phyloP scores from a whole-genome alignment of 1,140 invertebrate species.

The Solenopsis invicta region DNA sequence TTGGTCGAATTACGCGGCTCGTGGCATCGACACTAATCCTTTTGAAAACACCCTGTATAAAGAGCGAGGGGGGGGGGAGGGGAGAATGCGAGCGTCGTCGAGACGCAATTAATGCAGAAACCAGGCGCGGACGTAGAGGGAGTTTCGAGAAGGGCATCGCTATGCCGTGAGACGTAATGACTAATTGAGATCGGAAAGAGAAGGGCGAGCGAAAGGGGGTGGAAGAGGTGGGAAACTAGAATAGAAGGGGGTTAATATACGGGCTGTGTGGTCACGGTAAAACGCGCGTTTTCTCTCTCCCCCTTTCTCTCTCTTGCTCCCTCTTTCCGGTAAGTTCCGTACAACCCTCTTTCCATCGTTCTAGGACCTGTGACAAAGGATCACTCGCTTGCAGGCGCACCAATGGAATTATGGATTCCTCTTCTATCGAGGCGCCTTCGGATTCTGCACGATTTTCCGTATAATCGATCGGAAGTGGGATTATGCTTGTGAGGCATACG shows the following conservation, averaged over 20 bases:
- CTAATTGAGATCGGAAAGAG: slow-evolving; percentile 78
- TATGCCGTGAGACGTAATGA: slow-evolving; percentile 77
- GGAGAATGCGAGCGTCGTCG: slow-evolving; percentile 61
- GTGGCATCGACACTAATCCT: slow-evolving; percentile 75
- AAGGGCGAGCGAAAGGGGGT: neutral
- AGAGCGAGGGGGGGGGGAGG: neutral
- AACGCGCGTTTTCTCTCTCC: slow-evolving; percentile 65
- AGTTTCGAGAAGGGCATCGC: slow-evolving; percentile 74
- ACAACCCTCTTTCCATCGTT: slow-evolving; percentile 29
- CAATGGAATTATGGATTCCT: slow-evolving; percentile 73
- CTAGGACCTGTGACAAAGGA: slow-evolving; percentile 72
- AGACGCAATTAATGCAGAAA: slow-evolving; percentile 78
- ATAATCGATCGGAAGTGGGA: slow-evolving; percentile 63
- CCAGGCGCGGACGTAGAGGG: slow-evolving; percentile 67
- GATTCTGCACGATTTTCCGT: slow-evolving; percentile 63
- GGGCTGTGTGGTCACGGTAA: slow-evolving; percentile 75
- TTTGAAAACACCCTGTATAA: slow-evolving; percentile 71
- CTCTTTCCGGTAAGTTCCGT: neutral
- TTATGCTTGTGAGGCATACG: slow-evolving; percentile 3
- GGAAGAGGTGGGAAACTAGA: neutral
- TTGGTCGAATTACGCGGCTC: slow-evolving; percentile 71
- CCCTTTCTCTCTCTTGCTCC: slow-evolving; percentile 39
- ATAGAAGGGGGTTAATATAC: slow-evolving; percentile 74
- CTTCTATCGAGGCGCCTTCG: slow-evolving; percentile 51
- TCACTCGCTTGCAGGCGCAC: slow-evolving; percentile 75